Conservation (phyloP, 2,888 invertebrate species). For the Microchrysa polita region DNA sequence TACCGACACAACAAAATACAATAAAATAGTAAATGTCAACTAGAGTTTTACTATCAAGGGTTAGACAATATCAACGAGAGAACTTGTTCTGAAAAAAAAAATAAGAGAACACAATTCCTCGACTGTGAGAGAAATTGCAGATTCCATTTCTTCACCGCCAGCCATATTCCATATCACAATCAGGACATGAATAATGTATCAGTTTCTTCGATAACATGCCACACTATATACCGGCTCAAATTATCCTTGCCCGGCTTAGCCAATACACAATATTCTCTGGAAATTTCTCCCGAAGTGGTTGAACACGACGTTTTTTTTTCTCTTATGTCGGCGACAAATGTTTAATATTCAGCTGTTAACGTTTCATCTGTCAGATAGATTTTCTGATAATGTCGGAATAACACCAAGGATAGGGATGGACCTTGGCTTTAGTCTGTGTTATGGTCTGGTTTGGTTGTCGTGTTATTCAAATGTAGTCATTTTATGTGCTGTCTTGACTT, state of each 20-base stretch:
- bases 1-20: too few species aligned
- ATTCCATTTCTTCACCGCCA: not conserved
- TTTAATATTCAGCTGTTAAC: slow-evolving; percentile 11
- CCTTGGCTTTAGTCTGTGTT: not conserved
- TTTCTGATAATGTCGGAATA: slow-evolving; percentile 9
- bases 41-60: not conserved
- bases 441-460: not conserved
- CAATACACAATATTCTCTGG: not conserved
- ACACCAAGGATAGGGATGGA: not conserved
- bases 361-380: slow-evolving; percentile 11
- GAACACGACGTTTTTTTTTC: too few species aligned
- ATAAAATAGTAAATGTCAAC: too few species aligned
- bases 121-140: not conserved
- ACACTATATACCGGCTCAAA: not conserved
- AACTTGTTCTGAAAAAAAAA: not conserved
- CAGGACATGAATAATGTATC: slow-evolving; percentile 22
- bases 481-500: not conserved
- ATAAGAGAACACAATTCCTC: not conserved
- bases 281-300: not conserved
- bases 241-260: not conserved
- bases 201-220: slow-evolving; percentile 5
- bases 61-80: not conserved
- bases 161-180: slow-evolving; percentile 14
- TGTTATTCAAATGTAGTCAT: not conserved
- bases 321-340: not conserved